phyloP scores from a whole-genome alignment of 2,113 vertebrate species.

The Ictalurus furcatus region DNA sequence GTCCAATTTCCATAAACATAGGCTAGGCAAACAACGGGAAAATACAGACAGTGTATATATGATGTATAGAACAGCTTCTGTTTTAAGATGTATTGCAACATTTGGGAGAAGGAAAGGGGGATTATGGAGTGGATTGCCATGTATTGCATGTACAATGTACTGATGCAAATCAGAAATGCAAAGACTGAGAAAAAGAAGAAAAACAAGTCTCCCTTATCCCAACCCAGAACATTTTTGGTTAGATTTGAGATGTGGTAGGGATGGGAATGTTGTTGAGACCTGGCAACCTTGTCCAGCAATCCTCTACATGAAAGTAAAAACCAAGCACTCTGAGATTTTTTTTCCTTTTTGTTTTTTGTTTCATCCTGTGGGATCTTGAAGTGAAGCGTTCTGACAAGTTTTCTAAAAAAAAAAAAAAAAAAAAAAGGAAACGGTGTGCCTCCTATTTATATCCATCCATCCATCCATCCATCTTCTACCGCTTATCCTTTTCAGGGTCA shows the following conservation, averaged over 20 bases:
- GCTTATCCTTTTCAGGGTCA: no score
- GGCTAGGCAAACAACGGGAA: not conserved
- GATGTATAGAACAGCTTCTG: not conserved
- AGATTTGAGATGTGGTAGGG: no score
- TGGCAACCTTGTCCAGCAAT: not conserved
- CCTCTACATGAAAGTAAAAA: not conserved
- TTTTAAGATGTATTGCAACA: not conserved
- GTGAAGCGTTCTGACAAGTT: not conserved
- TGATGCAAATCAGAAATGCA: not conserved
- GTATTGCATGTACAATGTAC: not conserved
- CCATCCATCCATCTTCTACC: no score
- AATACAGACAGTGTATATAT: not conserved
- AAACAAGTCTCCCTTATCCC: no score
- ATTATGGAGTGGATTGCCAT: not conserved
- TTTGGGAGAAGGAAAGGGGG: no score
- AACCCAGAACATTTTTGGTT: no score
- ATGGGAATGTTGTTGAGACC: not conserved
- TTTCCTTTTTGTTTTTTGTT: no score
- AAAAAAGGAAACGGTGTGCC: no score
- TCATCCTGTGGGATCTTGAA: not conserved
- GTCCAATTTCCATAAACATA: not conserved
- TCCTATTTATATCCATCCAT: no score
- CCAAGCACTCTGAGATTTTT: not conserved
- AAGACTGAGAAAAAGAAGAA: not conserved
- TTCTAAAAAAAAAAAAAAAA: no score